phyloP scores from a whole-genome alignment of 2,797 vertebrate genomes.

The Schizothorax lantsangensis region DNA sequence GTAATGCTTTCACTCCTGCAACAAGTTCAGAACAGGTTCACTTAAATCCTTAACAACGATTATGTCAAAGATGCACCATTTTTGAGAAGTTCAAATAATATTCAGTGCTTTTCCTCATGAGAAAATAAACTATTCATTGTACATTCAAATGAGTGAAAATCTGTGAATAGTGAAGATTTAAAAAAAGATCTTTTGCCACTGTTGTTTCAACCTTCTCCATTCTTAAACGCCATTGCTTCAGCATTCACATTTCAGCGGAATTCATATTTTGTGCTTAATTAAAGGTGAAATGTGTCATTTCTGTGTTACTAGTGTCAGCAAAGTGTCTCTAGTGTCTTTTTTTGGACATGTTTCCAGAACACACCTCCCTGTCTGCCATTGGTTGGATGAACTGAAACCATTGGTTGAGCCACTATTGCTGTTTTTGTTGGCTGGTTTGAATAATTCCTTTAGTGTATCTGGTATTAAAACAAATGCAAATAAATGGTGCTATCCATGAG shows the following conservation, averaged over 20 bases:
- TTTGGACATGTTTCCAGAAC: background rate
- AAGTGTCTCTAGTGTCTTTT: background rate
- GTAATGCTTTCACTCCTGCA: background rate
- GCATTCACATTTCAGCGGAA: background rate
- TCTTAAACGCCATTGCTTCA: background rate
- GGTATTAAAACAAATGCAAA: background rate
- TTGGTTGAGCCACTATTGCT: background rate
- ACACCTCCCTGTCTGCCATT: background rate
- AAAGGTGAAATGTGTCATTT: background rate
- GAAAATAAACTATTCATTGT: background rate
- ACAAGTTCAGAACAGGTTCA: background rate
- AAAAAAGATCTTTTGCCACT: background rate
- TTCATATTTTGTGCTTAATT: background rate
- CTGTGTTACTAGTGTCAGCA: background rate
- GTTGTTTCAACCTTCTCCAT: background rate
- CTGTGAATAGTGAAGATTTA: background rate
- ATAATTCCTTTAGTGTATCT: background rate
- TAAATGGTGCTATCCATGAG: background rate
- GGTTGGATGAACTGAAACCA: background rate
- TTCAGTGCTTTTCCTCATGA: background rate
- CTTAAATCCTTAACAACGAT: background rate
- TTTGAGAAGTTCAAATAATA: background rate
- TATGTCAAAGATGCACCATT: background rate
- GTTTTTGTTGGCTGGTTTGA: background rate
- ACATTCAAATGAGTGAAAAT: background rate